A percentile compares a stretch with the other conserved stretches of the same genome.
phyloP scores from a whole-genome alignment of 2,888 invertebrate species.

The Leptinotarsa juncta region DNA sequence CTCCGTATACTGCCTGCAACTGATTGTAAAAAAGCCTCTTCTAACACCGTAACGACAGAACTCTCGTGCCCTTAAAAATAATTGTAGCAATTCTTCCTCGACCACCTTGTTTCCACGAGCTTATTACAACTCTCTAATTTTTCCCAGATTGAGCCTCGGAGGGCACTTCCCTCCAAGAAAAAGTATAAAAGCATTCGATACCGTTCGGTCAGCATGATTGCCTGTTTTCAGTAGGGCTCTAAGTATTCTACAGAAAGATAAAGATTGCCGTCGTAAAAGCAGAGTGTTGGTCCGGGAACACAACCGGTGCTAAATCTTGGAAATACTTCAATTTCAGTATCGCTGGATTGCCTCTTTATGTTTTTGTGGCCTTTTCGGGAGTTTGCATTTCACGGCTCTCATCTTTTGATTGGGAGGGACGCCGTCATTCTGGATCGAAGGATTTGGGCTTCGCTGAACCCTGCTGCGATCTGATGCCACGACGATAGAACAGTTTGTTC shows the following conservation, averaged over 20 bases:
- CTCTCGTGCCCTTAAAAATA: slow-evolving; percentile 16
- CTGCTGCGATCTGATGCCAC: background rate
- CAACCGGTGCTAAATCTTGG: slow-evolving; percentile 38
- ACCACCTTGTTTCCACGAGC: slow-evolving; percentile 3
- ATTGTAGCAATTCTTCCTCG: slow-evolving; percentile 22
- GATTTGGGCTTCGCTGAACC: background rate
- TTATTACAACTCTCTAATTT: slow-evolving; percentile 30
- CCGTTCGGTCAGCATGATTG: slow-evolving; percentile 28
- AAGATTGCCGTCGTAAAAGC: slow-evolving; percentile 38
- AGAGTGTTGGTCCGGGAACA: slow-evolving; percentile 32
- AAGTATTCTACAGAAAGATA: slow-evolving; percentile 35
- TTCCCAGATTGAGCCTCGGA: slow-evolving; percentile 26
- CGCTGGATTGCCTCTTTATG: slow-evolving; percentile 33
- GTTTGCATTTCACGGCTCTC: slow-evolving; percentile 32
- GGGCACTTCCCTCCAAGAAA: slow-evolving; percentile 10
- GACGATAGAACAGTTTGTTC: background rate
- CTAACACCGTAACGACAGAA: background rate
- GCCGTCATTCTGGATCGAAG: background rate
- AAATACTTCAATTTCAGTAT: slow-evolving; percentile 36
- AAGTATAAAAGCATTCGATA: slow-evolving; percentile 30
- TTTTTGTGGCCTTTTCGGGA: slow-evolving; percentile 28
- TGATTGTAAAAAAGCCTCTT: background rate
- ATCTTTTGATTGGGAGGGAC: slow-evolving; percentile 19
- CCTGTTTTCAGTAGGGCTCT: slow-evolving; percentile 23
- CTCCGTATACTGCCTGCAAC: background rate